Percentiles rank a stretch among this genome's conserved stretches.
phyloP scores from a whole-genome alignment of 2,888 invertebrate species.

The Dryobotodes eremita region DNA sequence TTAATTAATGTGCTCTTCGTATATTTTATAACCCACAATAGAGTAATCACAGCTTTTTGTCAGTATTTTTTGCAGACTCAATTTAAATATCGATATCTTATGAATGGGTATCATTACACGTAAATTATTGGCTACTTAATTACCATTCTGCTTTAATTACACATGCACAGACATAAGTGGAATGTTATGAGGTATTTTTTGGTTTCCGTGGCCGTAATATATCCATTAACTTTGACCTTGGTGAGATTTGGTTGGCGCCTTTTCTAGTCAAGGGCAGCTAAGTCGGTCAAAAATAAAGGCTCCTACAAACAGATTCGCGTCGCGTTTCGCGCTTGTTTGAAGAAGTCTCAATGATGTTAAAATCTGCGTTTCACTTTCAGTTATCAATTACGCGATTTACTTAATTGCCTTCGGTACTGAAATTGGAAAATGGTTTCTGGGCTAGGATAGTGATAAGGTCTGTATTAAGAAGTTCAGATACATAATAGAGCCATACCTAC shows the following conservation, averaged over 20 bases:
- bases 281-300: slow-evolving; percentile 13
- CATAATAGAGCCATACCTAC: neutral
- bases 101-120: slow-evolving; percentile 47
- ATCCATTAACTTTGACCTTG: slow-evolving; percentile 52
- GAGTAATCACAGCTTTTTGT: slow-evolving; percentile 29
- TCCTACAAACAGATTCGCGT: no score
- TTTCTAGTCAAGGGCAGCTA: slow-evolving; percentile 50
- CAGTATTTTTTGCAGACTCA: slow-evolving; percentile 31
- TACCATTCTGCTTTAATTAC: slow-evolving; percentile 45
- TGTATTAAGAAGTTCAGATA: neutral
- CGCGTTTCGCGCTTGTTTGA: no score
- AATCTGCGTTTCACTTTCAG: neutral
- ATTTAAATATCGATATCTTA: slow-evolving; percentile 51
- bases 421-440: neutral
- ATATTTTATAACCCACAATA: slow-evolving; percentile 22
- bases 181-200: slow-evolving; percentile 32
- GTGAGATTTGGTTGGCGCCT: slow-evolving; percentile 24
- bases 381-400: neutral
- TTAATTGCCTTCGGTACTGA: neutral
- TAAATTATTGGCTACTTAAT: slow-evolving; percentile 54
- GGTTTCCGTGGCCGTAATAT: slow-evolving; percentile 17
- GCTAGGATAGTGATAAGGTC: neutral
- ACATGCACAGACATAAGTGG: slow-evolving; percentile 31
- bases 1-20: slow-evolving; percentile 23
- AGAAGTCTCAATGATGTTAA: neutral